These are phyloP conservation scores for Typhlichthys eigenmanni DNA, from an alignment of 2,797 vertebrate genomes.

Conservation along the genomic window DNA sequence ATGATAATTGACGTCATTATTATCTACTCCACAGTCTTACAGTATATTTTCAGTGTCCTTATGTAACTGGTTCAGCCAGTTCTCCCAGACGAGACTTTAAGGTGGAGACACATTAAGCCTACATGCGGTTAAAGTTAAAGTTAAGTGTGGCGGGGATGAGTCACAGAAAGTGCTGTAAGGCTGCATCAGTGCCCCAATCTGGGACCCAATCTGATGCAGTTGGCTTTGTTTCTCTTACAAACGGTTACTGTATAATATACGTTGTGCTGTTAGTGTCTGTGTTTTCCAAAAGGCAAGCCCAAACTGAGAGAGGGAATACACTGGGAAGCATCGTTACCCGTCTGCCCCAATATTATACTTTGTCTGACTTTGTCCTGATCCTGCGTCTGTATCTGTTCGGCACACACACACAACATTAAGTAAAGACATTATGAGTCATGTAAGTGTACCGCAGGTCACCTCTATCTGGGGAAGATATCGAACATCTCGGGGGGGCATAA, in stretches of 20 bases:
- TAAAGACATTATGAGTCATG: neutral
- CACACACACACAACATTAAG: neutral
- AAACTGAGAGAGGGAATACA: no score
- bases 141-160: conserved; percentile 13
- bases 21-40: conserved; percentile 19
- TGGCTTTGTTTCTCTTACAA: conserved; percentile 18
- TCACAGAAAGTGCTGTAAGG: neutral
- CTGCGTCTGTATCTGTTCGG: conserved; percentile 4
- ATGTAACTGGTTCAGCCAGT: neutral
- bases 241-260: neutral
- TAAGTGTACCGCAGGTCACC: conserved; percentile 11
- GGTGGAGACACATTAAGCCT: conserved; percentile 17
- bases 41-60: neutral
- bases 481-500: conserved; percentile 2
- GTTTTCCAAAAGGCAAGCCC: neutral
- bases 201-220: conserved; percentile 20
- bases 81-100: conserved; percentile 12
- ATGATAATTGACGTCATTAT: conserved; percentile 35
- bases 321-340: no score
- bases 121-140: neutral
- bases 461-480: conserved; percentile 20
- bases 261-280: conserved; percentile 6
- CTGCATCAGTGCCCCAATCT: neutral
- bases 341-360: neutral
- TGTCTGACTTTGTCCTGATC: neutral